phyloP scores from a whole-genome alignment of 2,113 vertebrate genomes.

The Dromaius novaehollandiae region DNA sequence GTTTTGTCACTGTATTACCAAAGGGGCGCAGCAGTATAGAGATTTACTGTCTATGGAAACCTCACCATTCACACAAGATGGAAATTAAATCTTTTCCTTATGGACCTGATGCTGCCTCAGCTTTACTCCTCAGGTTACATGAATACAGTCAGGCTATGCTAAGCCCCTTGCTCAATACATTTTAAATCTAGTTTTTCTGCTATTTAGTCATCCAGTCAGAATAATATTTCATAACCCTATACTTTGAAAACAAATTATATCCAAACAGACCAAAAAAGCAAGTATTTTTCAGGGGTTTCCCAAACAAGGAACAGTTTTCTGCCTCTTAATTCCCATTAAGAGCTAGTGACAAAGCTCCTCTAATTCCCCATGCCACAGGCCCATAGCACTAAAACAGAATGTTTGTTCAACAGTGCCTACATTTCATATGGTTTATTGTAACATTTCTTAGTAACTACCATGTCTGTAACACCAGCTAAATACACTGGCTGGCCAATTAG shows the following conservation, averaged over 20 bases:
- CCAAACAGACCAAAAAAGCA: background rate
- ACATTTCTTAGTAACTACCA: background rate
- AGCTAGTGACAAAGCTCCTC: slow-evolving; percentile 5
- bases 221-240: background rate
- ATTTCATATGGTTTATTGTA: slow-evolving; percentile 26
- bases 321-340: background rate
- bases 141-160: background rate
- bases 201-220: background rate
- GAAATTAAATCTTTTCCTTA: background rate
- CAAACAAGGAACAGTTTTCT: background rate
- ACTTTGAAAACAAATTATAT: background rate
- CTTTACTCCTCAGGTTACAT: background rate
- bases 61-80: too few relatives aligned
- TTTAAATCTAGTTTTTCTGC: background rate
- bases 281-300: background rate
- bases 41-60: too few relatives aligned
- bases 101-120: background rate
- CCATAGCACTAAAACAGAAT: slow-evolving; percentile 1
- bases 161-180: background rate
- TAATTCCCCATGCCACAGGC: background rate
- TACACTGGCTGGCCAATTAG: background rate
- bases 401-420: slow-evolving; percentile 30
- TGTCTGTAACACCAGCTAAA: background rate
- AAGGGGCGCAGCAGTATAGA: too few relatives aligned
- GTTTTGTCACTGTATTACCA: too few relatives aligned